Conservation (phyloP, 2,797 vertebrate species). For the Podargus strigoides region DNA sequence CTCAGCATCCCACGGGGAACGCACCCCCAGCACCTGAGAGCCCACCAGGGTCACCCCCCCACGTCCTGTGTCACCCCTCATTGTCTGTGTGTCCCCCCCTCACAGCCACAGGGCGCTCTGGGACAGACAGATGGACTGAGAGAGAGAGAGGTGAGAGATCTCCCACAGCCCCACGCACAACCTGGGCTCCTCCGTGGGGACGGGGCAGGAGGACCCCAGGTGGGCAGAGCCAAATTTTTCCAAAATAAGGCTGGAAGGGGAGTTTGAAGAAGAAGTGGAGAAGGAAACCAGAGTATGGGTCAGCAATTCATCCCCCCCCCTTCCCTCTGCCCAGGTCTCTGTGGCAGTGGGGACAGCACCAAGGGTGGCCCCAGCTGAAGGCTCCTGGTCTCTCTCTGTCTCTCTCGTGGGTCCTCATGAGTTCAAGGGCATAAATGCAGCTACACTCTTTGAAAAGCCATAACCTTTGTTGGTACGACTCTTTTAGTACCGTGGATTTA, state of each 20-base stretch:
- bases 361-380: too few species aligned
- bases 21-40: neutral
- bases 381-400: constrained; percentile 41
- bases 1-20: accelerated
- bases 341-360: too few species aligned
- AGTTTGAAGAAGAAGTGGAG: neutral
- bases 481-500: constrained; percentile 56
- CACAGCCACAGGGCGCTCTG: neutral
- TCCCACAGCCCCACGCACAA: neutral
- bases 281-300: neutral
- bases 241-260: neutral
- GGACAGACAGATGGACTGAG: neutral
- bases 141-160: neutral
- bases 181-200: neutral
- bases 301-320: neutral
- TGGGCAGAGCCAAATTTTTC: neutral
- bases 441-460: constrained; percentile 74
- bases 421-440: constrained; percentile 61
- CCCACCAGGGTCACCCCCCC: neutral
- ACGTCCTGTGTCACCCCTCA: neutral
- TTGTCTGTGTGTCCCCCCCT: neutral
- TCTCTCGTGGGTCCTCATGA: constrained; percentile 19
- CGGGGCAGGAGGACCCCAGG: neutral
- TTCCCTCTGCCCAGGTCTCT: too few species aligned
- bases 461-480: constrained; percentile 68